A percentile compares a stretch with the other conserved stretches of the same genome.
phyloP scores from a whole-genome alignment of 2,113 vertebrate genomes.

The Boleophthalmus pectinirostris region DNA sequence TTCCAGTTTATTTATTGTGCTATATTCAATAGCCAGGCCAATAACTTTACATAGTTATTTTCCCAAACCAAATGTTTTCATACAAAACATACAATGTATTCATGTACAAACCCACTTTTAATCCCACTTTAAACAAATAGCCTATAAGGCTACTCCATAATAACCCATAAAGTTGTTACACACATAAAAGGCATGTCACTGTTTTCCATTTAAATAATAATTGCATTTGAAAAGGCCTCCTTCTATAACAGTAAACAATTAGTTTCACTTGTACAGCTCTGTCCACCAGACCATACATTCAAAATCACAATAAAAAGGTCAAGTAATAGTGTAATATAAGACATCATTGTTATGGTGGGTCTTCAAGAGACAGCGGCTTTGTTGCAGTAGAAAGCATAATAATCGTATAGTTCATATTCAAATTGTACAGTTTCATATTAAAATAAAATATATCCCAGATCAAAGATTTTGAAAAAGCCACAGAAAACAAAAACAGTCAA shows the following conservation, averaged over 20 bases:
- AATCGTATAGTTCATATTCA: neutral
- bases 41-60: slow-evolving; percentile 12
- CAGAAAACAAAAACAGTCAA: slow-evolving; percentile 9
- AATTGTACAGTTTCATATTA: neutral
- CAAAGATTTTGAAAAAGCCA: neutral
- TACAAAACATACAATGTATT: slow-evolving; percentile 49
- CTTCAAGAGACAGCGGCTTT: neutral
- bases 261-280: slow-evolving; percentile 15
- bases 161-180: slow-evolving; percentile 32
- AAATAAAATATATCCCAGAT: neutral
- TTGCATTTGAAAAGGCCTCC: neutral
- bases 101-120: slow-evolving; percentile 42
- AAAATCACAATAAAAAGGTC: slow-evolving; percentile 40
- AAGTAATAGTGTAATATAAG: slow-evolving; percentile 12
- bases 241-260: neutral
- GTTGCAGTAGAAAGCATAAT: neutral
- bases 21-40: too few relatives aligned
- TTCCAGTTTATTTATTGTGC: neutral
- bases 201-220: slow-evolving; percentile 31
- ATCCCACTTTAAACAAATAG: slow-evolving; percentile 38
- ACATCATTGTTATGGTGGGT: neutral
- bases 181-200: slow-evolving; percentile 21
- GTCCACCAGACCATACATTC: slow-evolving; percentile 21
- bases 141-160: slow-evolving; percentile 51
- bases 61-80: slow-evolving; percentile 16